Percentiles rank a stretch among this genome's conserved stretches.
Evolutionary conservation across 2,888 invertebrate genomes (phyloP).

Genomic region (Rhorus exstirpatorius): DNA sequence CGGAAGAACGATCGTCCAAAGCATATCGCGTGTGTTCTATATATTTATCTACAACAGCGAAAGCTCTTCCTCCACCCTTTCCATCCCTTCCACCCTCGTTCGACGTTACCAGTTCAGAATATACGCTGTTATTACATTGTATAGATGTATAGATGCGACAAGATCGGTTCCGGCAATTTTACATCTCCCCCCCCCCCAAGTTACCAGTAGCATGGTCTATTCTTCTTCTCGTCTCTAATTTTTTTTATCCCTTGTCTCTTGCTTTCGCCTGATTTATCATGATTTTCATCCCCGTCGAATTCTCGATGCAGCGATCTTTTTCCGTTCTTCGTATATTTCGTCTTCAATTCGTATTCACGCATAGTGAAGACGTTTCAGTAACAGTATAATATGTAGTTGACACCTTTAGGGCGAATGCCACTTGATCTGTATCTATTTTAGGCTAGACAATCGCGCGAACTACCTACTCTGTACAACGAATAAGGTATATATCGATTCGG

Average conservation of each 20-base stretch:
- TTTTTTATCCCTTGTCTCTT: conserved; percentile 57
- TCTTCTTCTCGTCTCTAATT: conserved; percentile 77
- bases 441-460: background rate
- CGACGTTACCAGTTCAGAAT: conserved; percentile 78
- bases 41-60: conserved; percentile 67
- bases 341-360: background rate
- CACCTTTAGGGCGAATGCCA: too few relatives aligned
- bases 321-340: conserved; percentile 1
- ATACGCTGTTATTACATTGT: conserved; percentile 67
- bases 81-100: conserved; percentile 74
- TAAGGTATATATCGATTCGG: conserved; percentile 14
- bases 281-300: conserved; percentile 6
- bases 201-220: conserved; percentile 78
- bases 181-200: conserved; percentile 82
- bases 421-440: background rate
- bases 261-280: conserved; percentile 50
- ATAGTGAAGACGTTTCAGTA: too few relatives aligned
- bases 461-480: background rate
- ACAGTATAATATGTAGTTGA: too few relatives aligned
- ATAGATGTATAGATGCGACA: conserved; percentile 76
- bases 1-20: conserved; percentile 67
- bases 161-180: conserved; percentile 85
- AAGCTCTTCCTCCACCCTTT: conserved; percentile 70
- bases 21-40: conserved; percentile 70
- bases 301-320: conserved; percentile 16